Base-by-base conservation (phyloP, 2,797 vertebrate genomes). In the Gadopsis marmoratus region DNA sequence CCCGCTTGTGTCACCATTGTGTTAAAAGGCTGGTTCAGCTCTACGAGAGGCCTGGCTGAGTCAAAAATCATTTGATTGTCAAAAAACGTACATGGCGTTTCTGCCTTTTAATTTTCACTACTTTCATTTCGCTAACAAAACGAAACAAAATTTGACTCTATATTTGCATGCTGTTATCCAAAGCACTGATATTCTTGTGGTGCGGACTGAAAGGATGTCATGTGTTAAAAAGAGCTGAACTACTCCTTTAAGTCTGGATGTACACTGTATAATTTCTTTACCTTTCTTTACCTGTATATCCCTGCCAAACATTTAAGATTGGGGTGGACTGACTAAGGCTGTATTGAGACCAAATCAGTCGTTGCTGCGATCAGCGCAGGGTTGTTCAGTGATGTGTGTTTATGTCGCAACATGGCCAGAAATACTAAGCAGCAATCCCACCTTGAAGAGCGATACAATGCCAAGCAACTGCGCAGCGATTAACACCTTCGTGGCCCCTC, bases 11-110 rank as follows among this genome's bases (percentile, higher is more conserved):
- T 76, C 81, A 45, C 78, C 56, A 26, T 61, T 39, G 55, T 50
- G 37, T 79, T 64, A 12, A 67, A 81, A 77, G 73, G 79, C 47
- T 65, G 79, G 72, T 86, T 86, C 79, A 84, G 83, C 63, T 85
- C 53, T 78, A 23, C 3, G 37, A 56, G 51, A 86, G 83, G 76
- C 71, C 80, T 51, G 64, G 13, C 67, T 83, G 35, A 43, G 45
- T 47, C 39, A 3, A 47, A 62, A 26, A 26, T 19, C 1, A 21
- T 23, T 11, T n/a, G 19, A 47, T 33, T 48, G 8, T 19, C n/a
- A 23, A 10, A 10, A 10, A 7, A 4, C 3, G 2, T 2, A 23
- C 17, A 41, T 2, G 14, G 4, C 0, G 2, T 1, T 26, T 58
- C 37, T 74, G 55, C 14, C n/a, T 54, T 33, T 43, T 55, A 6